phyloP scores from a whole-genome alignment of 2,888 invertebrate species.

The Cantharis rustica region DNA sequence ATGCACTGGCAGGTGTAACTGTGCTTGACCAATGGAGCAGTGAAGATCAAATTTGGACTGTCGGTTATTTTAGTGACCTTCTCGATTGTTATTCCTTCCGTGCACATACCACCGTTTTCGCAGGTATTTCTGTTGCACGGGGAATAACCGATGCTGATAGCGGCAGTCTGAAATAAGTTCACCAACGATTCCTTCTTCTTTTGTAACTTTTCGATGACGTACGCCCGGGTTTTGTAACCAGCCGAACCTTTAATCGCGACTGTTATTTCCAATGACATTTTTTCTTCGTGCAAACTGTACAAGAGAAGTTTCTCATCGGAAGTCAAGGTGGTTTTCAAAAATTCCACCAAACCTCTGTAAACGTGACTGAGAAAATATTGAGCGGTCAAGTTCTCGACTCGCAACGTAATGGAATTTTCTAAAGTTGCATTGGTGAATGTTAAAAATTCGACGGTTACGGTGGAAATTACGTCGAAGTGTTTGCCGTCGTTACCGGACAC shows the following conservation, averaged over 20 bases:
- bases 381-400: slow-evolving; percentile 75
- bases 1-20: slow-evolving; percentile 81
- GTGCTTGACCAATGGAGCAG: slow-evolving; percentile 79
- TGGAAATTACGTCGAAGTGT: slow-evolving; percentile 85
- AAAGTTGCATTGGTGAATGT: slow-evolving; percentile 81
- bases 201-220: slow-evolving; percentile 67
- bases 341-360: slow-evolving; percentile 75
- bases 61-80: slow-evolving; percentile 77
- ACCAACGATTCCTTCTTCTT: slow-evolving; percentile 69
- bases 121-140: slow-evolving; percentile 77
- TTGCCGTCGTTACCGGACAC: slow-evolving; percentile 89
- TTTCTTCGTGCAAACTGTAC: slow-evolving; percentile 75
- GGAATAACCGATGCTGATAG: slow-evolving; percentile 73
- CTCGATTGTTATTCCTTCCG: slow-evolving; percentile 70
- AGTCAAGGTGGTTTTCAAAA: slow-evolving; percentile 69
- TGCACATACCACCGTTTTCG: slow-evolving; percentile 79
- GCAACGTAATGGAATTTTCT: slow-evolving; percentile 79
- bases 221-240: slow-evolving; percentile 67
- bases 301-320: slow-evolving; percentile 68
- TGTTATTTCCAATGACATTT: slow-evolving; percentile 70
- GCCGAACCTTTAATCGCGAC: slow-evolving; percentile 65
- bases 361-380: slow-evolving; percentile 75
- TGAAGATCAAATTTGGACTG: slow-evolving; percentile 79
- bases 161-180: slow-evolving; percentile 65
- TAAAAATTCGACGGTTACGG: slow-evolving; percentile 81